These are phyloP conservation scores for Choristoneura rosaceana DNA, from an alignment of 2,888 invertebrate genomes.

Conservation along the genomic window DNA sequence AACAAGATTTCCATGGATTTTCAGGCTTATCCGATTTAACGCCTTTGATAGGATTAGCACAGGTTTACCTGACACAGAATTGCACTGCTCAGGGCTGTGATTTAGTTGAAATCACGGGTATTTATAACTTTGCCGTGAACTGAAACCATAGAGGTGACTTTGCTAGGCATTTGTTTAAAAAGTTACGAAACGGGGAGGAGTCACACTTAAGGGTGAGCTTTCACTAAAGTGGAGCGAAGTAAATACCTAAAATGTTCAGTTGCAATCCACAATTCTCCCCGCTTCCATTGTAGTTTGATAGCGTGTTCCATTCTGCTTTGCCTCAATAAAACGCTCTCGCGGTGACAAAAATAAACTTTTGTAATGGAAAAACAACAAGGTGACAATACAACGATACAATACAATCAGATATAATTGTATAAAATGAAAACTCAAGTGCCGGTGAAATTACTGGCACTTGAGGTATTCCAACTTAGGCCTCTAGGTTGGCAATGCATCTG, in stretches of 20 bases:
- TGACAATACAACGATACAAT: too few species aligned
- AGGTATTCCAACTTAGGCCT: too few species aligned
- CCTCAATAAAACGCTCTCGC: too few species aligned
- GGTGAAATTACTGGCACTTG: too few species aligned
- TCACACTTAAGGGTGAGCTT: neutral
- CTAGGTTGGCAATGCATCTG: too few species aligned
- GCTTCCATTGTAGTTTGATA: too few species aligned
- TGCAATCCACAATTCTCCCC: too few species aligned
- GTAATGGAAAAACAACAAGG: neutral
- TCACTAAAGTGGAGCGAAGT: too few species aligned
- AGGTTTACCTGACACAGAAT: constrained; percentile 74
- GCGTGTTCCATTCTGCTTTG: too few species aligned
- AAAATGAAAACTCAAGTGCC: too few species aligned
- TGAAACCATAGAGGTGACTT: constrained; percentile 26
- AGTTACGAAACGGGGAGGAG: neutral
- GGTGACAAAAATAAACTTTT: neutral
- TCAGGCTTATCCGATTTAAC: constrained; percentile 71
- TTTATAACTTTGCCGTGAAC: constrained; percentile 22
- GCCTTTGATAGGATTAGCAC: constrained; percentile 77
- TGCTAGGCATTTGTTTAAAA: neutral
- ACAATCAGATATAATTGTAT: too few species aligned
- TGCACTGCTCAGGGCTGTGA: constrained; percentile 60
- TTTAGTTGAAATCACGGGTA: constrained; percentile 46
- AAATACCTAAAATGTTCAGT: too few species aligned
- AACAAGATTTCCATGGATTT: constrained; percentile 64